These are phyloP conservation scores for Tetramorium parvispinum DNA, from an alignment of 1,140 invertebrate species.

Conservation along the genomic window DNA sequence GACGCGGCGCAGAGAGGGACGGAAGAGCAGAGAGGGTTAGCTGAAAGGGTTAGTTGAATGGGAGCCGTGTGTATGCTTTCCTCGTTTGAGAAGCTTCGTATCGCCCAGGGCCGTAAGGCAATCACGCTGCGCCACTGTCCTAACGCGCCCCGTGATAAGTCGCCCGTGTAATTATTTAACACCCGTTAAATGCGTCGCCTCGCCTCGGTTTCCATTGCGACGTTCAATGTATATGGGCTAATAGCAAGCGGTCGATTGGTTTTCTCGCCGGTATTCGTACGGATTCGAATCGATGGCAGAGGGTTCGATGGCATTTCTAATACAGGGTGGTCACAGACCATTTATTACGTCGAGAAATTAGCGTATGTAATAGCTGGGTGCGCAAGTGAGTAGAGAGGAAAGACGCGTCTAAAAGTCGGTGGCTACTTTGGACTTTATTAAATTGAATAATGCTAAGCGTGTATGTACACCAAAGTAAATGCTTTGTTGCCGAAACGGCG, in stretches of 20 bases:
- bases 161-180: conserved; percentile 53
- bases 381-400: neutral
- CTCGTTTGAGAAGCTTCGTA: conserved; percentile 78
- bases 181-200: conserved; percentile 17
- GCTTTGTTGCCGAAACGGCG: neutral
- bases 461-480: neutral
- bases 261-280: conserved; percentile 19
- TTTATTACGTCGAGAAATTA: conserved; percentile 29
- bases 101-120: conserved; percentile 77
- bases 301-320: conserved; percentile 12
- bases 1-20: conserved; percentile 56
- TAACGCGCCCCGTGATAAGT: conserved; percentile 27
- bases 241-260: conserved; percentile 30
- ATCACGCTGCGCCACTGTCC: conserved; percentile 39
- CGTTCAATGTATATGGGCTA: conserved; percentile 24
- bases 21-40: conserved; percentile 62
- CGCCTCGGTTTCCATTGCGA: neutral
- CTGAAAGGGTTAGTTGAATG: conserved; percentile 83
- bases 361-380: neutral
- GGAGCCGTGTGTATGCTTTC: conserved; percentile 79
- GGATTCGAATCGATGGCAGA: conserved; percentile 9
- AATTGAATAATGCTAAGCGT: neutral
- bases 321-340: neutral
- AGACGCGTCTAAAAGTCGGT: neutral
- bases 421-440: neutral